These are phyloP conservation scores for Athene noctua DNA, from an alignment of 2,113 vertebrate genomes.

Conservation along the genomic window DNA sequence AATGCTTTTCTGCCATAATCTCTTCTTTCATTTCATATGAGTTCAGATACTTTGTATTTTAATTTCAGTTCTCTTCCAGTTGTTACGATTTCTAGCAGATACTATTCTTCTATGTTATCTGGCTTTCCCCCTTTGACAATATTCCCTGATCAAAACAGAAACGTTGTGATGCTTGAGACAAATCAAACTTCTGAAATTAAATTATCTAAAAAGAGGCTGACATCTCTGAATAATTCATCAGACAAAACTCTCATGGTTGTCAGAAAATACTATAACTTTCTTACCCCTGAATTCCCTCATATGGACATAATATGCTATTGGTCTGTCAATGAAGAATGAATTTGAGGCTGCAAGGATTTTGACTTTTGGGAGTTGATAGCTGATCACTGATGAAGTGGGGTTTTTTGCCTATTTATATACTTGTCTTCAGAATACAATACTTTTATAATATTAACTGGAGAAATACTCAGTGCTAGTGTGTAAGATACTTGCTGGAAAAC, in stretches of 20 bases:
- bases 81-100: background rate
- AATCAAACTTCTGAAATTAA: background rate
- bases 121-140: background rate
- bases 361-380: background rate
- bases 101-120: background rate
- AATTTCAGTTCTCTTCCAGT: background rate
- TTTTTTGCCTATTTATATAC: background rate
- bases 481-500: background rate
- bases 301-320: background rate
- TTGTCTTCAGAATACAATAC: background rate
- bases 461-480: background rate
- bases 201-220: background rate
- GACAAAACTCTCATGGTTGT: background rate
- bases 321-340: background rate
- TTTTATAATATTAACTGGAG: background rate
- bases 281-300: background rate
- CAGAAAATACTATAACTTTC: background rate
- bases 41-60: background rate
- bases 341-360: background rate
- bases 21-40: background rate
- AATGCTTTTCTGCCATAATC: background rate
- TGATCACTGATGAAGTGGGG: fast-evolving
- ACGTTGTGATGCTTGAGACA: background rate
- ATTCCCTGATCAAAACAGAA: background rate
- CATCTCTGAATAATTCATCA: background rate